These are phyloP conservation scores for Sesamia inferens DNA, from an alignment of 2,888 invertebrate genomes.

Conservation along the genomic window DNA sequence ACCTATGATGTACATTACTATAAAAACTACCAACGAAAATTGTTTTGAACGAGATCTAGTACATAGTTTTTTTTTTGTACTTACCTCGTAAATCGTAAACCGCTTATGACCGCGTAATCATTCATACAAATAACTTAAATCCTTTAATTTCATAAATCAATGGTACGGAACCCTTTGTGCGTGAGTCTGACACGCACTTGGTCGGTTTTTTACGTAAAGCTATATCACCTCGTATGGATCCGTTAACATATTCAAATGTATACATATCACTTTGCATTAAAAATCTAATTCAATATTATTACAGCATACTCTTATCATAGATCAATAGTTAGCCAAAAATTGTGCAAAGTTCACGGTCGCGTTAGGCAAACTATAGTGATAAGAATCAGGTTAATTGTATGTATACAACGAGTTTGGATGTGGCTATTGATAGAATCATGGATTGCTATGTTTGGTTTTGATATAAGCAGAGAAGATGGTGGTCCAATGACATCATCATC, in stretches of 20 bases:
- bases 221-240: constrained; percentile 9
- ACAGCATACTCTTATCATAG: constrained; percentile 44
- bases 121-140: no score
- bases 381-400: constrained; percentile 54
- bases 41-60: no score
- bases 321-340: constrained; percentile 57
- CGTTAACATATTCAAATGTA: constrained; percentile 59
- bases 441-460: constrained; percentile 4
- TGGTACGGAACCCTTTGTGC: no score
- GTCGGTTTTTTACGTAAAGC: no score
- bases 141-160: no score
- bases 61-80: no score
- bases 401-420: constrained; percentile 33
- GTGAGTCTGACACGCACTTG: no score
- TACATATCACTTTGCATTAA: constrained; percentile 54
- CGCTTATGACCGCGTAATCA: no score
- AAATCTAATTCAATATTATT: constrained; percentile 59
- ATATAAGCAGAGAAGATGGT: background rate
- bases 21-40: no score
- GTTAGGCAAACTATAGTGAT: constrained; percentile 43
- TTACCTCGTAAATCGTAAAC: no score
- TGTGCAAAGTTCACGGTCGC: constrained; percentile 56
- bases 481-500: background rate
- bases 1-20: no score
- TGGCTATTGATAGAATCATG: constrained; percentile 24